Base-by-base conservation (phyloP, 2,888 invertebrate species). In the Dasysyrphus tricinctus region DNA sequence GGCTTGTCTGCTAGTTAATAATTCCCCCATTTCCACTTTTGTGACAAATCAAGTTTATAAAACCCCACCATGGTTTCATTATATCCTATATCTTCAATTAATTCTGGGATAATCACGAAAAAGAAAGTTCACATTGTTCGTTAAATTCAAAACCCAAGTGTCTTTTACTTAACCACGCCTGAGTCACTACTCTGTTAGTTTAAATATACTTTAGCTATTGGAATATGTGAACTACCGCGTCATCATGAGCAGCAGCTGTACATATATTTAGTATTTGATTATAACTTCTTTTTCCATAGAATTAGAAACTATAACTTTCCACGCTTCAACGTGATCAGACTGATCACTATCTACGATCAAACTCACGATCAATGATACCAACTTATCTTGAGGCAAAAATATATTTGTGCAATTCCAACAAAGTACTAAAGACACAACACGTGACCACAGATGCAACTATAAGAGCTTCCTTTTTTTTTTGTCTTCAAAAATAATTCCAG, bases 281-380 rank as follows among this genome's bases (percentile, higher is more conserved):
- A 57, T 24, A 56, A 51, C 32, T 44, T 39, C 72, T 51, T 69
- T 59, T 70, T 69, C 14, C 37, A 42, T 19, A 61, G 80, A 77
- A 85, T 73, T 80, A 47, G 69, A 80, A 47, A 70, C 78, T 63
- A 82, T 86, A 78, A 79, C 82, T 82, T 79, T 82, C 86, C 82
- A 82, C 67, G 82, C 70, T 75, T 82, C 59, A 72, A 75, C 75
- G 79, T 79, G 82, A 82, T 82, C 70, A 79, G 72, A 65, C 70
- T 67, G 82, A 79, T 86, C 74, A 56, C 78, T 79, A 82, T 78
- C 78, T 73, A 72, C 59, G 74, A 86, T 86, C 78, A 72, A 79
- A 82, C 57, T 69, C 86, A 86, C 86, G 86, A 86, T 86, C 82
- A 82, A 79, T 82, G 82, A 81, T 81, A 65, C 67, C 16, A 49